These are phyloP conservation scores for Phylloscopus collybita DNA, from an alignment of 2,797 vertebrate genomes.

Conservation along the genomic window DNA sequence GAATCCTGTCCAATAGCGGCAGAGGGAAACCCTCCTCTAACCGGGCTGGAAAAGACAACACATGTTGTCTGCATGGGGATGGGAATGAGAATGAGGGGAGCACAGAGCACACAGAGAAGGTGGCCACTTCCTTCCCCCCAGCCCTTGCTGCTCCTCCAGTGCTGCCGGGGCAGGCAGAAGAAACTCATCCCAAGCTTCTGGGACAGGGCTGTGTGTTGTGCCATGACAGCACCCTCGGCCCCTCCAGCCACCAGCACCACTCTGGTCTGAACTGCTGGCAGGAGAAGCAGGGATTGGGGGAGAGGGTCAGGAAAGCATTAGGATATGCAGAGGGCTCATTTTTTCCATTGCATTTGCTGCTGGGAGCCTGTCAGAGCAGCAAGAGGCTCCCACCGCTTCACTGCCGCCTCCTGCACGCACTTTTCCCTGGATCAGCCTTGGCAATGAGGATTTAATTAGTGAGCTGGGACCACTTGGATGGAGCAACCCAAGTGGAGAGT, in stretches of 20 bases:
- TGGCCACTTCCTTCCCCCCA: not conserved
- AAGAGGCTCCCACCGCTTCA: not conserved
- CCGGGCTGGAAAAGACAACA: slow-evolving; percentile 52
- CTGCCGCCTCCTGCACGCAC: not conserved
- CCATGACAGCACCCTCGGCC: rapidly evolving
- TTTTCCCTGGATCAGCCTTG: not conserved
- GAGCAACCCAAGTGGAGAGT: rapidly evolving
- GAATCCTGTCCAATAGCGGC: slow-evolving; percentile 50
- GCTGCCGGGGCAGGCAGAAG: not conserved
- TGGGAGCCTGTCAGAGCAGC: not conserved
- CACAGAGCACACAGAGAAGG: rapidly evolving
- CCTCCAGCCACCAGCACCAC: not conserved
- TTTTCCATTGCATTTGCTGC: not conserved
- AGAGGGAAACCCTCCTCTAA: slow-evolving; percentile 71
- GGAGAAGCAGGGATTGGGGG: not conserved
- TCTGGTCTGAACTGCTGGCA: not conserved
- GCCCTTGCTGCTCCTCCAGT: not conserved
- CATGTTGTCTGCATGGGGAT: rapidly evolving
- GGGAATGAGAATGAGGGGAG: not conserved
- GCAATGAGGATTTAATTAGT: not conserved
- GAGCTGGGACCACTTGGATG: not conserved
- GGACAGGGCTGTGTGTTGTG: not conserved
- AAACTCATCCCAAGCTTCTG: not conserved
- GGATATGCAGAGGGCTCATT: not conserved
- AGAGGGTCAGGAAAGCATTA: slow-evolving; percentile 10